Base-by-base conservation (phyloP, 1,140 invertebrate genomes). In the Lanistes nyassanus region DNA sequence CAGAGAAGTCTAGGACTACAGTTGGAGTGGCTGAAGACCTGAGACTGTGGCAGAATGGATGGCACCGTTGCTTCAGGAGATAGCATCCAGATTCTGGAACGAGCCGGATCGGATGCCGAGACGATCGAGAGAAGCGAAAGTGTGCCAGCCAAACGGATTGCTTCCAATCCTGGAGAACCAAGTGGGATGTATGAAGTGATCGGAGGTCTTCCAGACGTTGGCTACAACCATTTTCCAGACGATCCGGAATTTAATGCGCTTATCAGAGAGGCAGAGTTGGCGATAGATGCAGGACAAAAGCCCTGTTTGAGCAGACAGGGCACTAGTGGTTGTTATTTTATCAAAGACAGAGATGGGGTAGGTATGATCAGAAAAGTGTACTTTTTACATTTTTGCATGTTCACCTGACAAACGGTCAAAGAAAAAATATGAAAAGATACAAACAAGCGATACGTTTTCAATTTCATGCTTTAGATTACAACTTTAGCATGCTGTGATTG, bases 291-390 rank as follows among this genome's bases (percentile, higher is more conserved):
- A 91, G 96, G 96, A 66, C 94, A 98, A 42, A 85, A 93, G 88
- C 98, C 98, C 0, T 95, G 98, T 90, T 92, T 98, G 82, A 99
- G 99, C 91, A 96, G 95, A 84, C 91, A 92, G 90, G 98, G 98
- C 26, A 98, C 97, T 42, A 99, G 97, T 91, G 98, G 98, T 16
- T 98, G 97, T 85, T 99, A 99, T 89, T 99, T 99, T 92, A 96
- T 99, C 71, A 97, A 97, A 91, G 97, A 98, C 91, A 91, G 92
- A 75, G 90, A 92, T 80, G 92, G 92, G 85, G 95, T 96, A 75
- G 16, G 55, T 34, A 51, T 16, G n/a, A 29, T 42, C 42, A 56
- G 34, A 3, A 55, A 7, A 29, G 3, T 36, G 9, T 69, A 47
- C 42, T 47, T 47, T 47, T 13, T 13, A 47, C 9, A 47, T 13